These are phyloP conservation scores for Enteromius fasciolatus DNA, from an alignment of 2,797 vertebrate species.

Conservation along the genomic window DNA sequence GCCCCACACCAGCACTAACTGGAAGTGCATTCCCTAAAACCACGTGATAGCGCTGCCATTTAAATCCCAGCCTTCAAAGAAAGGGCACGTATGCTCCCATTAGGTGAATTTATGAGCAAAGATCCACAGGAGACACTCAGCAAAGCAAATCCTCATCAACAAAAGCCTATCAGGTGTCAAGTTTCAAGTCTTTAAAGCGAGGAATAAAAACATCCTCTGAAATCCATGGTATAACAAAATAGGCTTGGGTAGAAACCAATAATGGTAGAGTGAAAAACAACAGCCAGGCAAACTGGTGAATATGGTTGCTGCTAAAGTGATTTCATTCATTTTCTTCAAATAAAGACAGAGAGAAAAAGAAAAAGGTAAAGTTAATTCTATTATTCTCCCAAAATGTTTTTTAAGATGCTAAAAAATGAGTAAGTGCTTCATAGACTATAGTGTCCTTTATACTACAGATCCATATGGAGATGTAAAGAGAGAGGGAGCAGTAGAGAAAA, in stretches of 20 bases:
- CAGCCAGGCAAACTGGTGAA: constrained; percentile 46
- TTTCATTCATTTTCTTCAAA: constrained; percentile 23
- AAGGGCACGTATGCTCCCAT: constrained; percentile 21
- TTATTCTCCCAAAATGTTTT: constrained; percentile 33
- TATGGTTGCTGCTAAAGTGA: constrained; percentile 45
- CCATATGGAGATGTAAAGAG: constrained; percentile 60
- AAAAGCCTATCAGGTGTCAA: constrained; percentile 12
- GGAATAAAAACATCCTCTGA: constrained; percentile 20
- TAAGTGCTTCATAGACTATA: constrained; percentile 64
- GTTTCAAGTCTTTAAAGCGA: constrained; percentile 29
- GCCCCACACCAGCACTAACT: constrained; percentile 14
- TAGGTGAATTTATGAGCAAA: constrained; percentile 49
- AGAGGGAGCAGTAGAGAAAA: neutral
- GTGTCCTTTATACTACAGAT: constrained; percentile 15
- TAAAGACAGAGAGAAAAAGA: neutral
- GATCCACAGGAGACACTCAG: constrained; percentile 53
- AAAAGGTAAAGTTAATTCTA: neutral
- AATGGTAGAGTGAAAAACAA: neutral
- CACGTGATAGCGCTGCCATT: constrained; percentile 18
- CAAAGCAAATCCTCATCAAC: constrained; percentile 35
- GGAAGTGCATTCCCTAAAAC: constrained; percentile 31
- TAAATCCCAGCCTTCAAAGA: constrained; percentile 38
- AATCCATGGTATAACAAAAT: constrained; percentile 22
- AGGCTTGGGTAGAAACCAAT: constrained; percentile 32
- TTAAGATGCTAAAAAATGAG: neutral